Evolutionary conservation across 2,797 vertebrate species (phyloP).

Genomic region (Oophaga sylvatica): DNA sequence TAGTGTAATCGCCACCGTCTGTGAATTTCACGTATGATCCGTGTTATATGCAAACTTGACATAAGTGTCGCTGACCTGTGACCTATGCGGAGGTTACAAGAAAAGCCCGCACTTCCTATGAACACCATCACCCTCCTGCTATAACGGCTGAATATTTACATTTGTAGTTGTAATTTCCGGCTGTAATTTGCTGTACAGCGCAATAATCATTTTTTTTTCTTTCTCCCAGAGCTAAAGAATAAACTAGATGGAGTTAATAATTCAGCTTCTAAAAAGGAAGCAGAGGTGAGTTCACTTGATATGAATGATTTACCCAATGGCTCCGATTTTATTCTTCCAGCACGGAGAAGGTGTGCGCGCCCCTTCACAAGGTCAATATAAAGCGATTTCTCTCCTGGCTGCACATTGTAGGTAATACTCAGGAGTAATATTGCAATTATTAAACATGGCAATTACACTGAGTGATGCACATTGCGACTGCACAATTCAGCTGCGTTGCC

Average conservation of each 20-base stretch:
- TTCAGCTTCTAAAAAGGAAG: slow-evolving; percentile 67
- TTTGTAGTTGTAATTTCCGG: not conserved
- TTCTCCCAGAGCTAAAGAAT: slow-evolving; percentile 82
- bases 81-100: not conserved
- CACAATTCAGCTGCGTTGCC: slow-evolving; percentile 51
- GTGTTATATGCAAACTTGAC: not conserved
- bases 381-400: slow-evolving; percentile 27
- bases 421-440: slow-evolving; percentile 48
- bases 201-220: slow-evolving; percentile 30
- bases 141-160: not conserved
- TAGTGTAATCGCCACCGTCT: not conserved
- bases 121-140: not conserved
- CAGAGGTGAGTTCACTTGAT: slow-evolving; percentile 73
- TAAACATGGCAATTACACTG: slow-evolving; percentile 52
- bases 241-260: slow-evolving; percentile 75
- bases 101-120: not conserved
- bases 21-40: not conserved
- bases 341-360: slow-evolving; percentile 5
- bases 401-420: slow-evolving; percentile 52
- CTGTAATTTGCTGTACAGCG: not conserved
- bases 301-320: not conserved
- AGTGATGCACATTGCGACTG: slow-evolving; percentile 39
- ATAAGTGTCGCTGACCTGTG: not conserved
- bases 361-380: slow-evolving; percentile 47
- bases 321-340: not conserved